Conservation (phyloP, 2,888 invertebrate species). For the Galerucella calmariensis region DNA sequence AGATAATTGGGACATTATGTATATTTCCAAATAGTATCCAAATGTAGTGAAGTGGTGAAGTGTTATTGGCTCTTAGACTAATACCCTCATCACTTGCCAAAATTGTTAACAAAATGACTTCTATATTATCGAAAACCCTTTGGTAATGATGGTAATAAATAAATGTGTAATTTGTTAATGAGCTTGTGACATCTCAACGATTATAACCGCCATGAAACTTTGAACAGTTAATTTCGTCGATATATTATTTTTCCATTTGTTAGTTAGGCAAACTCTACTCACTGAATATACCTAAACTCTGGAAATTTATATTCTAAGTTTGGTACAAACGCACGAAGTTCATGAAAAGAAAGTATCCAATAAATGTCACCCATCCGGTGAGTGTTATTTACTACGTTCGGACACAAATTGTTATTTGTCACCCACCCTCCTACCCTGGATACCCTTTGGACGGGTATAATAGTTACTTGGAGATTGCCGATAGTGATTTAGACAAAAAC, state of each 20-base stretch:
- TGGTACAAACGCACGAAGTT: slow-evolving; percentile 11
- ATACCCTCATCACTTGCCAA: too few species aligned
- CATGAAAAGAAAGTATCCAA: slow-evolving; percentile 25
- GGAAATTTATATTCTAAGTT: not conserved
- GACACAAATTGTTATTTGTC: slow-evolving; percentile 25
- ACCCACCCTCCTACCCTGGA: slow-evolving; percentile 11
- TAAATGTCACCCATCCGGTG: slow-evolving; percentile 22
- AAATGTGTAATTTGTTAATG: not conserved
- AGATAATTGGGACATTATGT: too few species aligned
- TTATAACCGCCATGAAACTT: not conserved
- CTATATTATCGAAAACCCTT: too few species aligned
- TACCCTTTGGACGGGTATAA: slow-evolving; percentile 4
- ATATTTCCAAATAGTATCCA: too few species aligned
- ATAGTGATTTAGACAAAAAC: slow-evolving; percentile 23
- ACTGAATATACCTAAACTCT: not conserved
- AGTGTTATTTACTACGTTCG: slow-evolving; percentile 17
- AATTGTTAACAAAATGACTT: too few species aligned
- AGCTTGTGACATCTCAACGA: not conserved
- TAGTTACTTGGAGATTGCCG: slow-evolving; percentile 22
- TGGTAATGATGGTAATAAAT: not conserved
- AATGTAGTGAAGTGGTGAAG: too few species aligned
- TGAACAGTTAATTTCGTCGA: not conserved
- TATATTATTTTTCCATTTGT: not conserved
- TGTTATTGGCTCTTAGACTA: too few species aligned
- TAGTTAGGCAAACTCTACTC: not conserved